phyloP scores from a whole-genome alignment of 2,113 vertebrate species.

The Callipepla californica region DNA sequence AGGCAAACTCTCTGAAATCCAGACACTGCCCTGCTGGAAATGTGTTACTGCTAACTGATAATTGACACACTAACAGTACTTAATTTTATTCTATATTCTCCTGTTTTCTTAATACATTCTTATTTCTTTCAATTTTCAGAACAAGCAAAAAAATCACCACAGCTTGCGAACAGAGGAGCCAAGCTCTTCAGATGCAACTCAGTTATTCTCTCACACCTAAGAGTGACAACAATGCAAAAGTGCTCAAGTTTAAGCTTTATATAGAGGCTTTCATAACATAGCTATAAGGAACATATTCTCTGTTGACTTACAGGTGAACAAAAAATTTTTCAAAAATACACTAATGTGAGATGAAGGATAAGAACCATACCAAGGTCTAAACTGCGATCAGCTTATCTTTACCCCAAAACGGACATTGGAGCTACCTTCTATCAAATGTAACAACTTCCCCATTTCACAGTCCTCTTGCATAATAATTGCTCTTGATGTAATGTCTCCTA shows the following conservation, averaged over 20 bases:
- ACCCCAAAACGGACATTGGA: not conserved
- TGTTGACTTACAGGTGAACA: not conserved
- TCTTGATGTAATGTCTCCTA: not conserved
- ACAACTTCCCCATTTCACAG: not conserved
- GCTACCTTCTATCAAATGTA: not conserved
- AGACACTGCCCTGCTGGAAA: not conserved
- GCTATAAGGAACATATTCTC: not conserved
- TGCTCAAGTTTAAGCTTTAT: constrained; percentile 17
- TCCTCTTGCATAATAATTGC: not conserved
- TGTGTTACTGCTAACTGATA: not conserved
- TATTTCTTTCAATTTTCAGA: not conserved
- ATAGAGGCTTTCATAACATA: not conserved
- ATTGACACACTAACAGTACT: not conserved
- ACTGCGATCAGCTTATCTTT: not conserved
- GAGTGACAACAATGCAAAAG: not conserved
- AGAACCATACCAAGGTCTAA: not conserved
- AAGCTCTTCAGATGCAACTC: not conserved
- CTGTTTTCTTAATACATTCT: not conserved
- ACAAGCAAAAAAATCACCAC: not conserved
- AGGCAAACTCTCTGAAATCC: not conserved
- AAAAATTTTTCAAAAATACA: not conserved
- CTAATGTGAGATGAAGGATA: not conserved
- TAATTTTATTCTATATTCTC: not conserved
- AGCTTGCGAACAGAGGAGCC: not conserved
- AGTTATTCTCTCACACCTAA: not conserved